Evolutionary conservation across 2,888 invertebrate species (phyloP).

Genomic region (Chouioia cunea): DNA sequence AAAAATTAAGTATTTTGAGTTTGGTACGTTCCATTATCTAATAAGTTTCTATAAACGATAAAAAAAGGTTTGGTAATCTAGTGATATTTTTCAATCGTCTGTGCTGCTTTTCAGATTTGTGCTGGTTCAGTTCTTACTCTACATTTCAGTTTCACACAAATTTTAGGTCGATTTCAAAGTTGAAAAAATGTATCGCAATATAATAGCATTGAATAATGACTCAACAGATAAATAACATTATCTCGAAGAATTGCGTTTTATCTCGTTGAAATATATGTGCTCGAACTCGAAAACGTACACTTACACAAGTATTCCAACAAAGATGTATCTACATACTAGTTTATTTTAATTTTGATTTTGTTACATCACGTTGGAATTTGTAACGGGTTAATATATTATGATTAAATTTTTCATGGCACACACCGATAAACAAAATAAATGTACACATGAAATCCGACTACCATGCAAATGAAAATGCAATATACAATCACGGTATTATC

Average conservation of each 20-base stretch:
- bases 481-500: not conserved
- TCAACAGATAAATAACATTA: no score
- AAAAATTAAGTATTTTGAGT: conserved; percentile 10
- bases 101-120: conserved; percentile 26
- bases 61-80: conserved; percentile 10
- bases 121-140: conserved; percentile 20
- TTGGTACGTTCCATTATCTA: conserved; percentile 5
- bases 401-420: conserved; percentile 59
- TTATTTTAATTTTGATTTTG: conserved; percentile 42
- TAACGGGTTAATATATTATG: conserved; percentile 47
- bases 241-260: no score
- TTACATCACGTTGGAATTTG: conserved; percentile 37
- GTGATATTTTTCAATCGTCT: conserved; percentile 20
- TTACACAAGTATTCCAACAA: conserved; percentile 7
- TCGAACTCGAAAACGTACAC: conserved; percentile 9
- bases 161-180: no score
- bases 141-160: no score
- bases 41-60: no score
- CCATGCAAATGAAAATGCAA: conserved; percentile 13
- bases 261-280: not conserved
- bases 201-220: no score
- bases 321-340: conserved; percentile 5
- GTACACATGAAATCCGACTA: not conserved
- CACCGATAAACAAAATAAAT: conserved; percentile 51
- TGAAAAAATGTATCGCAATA: no score